These are phyloP conservation scores for Andrena trimmerana DNA, from an alignment of 2,888 invertebrate genomes.

Conservation along the genomic window DNA sequence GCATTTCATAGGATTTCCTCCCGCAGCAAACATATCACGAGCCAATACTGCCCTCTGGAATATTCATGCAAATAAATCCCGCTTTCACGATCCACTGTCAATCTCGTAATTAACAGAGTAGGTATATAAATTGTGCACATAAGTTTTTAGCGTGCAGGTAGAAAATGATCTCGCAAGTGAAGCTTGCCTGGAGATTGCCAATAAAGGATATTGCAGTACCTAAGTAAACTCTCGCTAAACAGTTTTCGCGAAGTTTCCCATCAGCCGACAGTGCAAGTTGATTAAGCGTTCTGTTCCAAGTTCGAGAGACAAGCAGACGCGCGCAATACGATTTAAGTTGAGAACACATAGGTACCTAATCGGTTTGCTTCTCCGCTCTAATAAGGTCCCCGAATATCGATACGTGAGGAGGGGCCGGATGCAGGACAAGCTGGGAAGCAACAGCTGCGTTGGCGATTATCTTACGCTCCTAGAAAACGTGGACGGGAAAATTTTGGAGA, in stretches of 20 bases:
- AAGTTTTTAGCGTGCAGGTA: not conserved
- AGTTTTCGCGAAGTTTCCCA: conserved; percentile 9
- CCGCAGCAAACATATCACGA: not conserved
- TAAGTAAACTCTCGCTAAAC: conserved; percentile 25
- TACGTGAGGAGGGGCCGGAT: conserved; percentile 60
- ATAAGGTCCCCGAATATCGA: conserved; percentile 48
- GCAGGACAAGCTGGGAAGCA: conserved; percentile 62
- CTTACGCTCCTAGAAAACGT: conserved; percentile 76
- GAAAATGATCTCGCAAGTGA: conserved; percentile 21
- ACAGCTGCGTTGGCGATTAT: conserved; percentile 78
- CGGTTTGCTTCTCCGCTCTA: not conserved
- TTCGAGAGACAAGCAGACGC: not conserved
- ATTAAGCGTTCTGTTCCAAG: conserved; percentile 24
- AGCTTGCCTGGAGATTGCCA: not conserved
- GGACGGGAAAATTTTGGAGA: conserved; percentile 76
- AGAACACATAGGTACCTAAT: not conserved
- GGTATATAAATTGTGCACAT: too few relatives aligned
- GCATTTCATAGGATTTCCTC: not conserved
- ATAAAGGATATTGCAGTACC: conserved; percentile 2
- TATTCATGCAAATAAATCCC: not conserved
- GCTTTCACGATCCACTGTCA: not conserved
- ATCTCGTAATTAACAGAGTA: not conserved
- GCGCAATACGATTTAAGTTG: not conserved
- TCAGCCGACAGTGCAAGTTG: not conserved
- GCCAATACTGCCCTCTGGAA: not conserved